Evolutionary conservation across 2,797 vertebrate genomes (phyloP).

Genomic region (Florisuga fusca): DNA sequence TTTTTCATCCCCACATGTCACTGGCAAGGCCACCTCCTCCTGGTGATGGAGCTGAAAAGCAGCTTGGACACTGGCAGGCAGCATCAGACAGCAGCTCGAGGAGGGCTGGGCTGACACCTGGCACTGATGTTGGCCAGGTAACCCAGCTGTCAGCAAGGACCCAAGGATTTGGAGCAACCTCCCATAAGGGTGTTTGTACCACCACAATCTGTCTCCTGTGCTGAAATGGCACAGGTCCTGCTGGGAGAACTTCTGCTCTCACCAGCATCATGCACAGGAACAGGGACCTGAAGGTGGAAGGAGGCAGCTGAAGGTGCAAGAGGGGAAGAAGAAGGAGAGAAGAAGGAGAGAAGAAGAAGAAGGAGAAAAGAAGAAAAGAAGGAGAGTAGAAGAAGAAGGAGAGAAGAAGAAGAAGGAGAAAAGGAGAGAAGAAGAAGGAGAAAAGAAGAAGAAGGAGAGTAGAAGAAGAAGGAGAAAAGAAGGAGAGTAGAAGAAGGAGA

Average conservation of each 20-base stretch:
- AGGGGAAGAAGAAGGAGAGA: too few relatives aligned
- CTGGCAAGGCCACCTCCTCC: neutral
- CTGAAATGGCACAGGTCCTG: rapidly evolving
- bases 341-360: too few relatives aligned
- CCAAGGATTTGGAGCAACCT: neutral
- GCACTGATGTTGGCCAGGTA: neutral
- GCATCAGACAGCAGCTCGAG: rapidly evolving
- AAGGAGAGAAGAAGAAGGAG: too few relatives aligned
- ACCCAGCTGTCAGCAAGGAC: neutral
- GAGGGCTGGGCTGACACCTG: too few relatives aligned
- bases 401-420: too few relatives aligned
- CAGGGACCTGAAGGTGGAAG: neutral
- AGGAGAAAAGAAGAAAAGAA: too few relatives aligned
- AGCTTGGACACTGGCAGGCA: neutral
- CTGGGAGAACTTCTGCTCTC: neutral
- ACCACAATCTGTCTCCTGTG: rapidly evolving
- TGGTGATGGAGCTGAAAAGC: rapidly evolving
- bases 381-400: too few relatives aligned
- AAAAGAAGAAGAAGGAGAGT: too few relatives aligned
- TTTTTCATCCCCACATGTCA: neutral
- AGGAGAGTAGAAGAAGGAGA: too few relatives aligned
- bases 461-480: too few relatives aligned
- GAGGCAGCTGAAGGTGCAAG: neutral
- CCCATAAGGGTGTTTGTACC: neutral
- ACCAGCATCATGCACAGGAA: rapidly evolving